These are phyloP conservation scores for Peromyscus californicus DNA, from an alignment of 2,113 vertebrate genomes.

Conservation along the genomic window DNA sequence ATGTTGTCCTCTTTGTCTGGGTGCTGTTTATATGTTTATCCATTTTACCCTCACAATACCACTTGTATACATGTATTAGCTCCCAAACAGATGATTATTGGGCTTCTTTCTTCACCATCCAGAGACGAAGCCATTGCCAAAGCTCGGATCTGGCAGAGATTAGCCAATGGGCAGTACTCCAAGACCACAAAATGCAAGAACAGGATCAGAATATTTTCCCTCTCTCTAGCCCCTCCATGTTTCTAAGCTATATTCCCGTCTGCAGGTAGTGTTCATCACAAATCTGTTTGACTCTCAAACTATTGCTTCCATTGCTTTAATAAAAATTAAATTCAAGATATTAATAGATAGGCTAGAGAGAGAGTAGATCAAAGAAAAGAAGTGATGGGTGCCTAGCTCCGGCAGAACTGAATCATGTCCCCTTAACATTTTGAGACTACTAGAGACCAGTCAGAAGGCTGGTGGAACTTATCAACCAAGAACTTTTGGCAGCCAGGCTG, in stretches of 20 bases:
- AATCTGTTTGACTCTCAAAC: not conserved
- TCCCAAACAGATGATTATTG: not conserved
- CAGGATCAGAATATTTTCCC: too few relatives aligned
- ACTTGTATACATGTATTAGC: not conserved
- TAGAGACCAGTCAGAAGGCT: not conserved
- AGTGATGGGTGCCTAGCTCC: not conserved
- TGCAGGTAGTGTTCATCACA: not conserved
- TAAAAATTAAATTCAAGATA: constrained; percentile 22
- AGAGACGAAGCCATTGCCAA: not conserved
- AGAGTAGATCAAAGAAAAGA: not conserved
- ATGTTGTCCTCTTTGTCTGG: not conserved
- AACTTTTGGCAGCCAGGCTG: not conserved
- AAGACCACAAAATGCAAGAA: not conserved
- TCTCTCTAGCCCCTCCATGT: not conserved
- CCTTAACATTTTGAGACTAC: not conserved
- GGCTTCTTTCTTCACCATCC: not conserved
- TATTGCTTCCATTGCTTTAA: not conserved
- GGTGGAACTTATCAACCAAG: not conserved
- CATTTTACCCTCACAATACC: not conserved
- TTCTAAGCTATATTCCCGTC: not conserved
- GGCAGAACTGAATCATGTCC: not conserved
- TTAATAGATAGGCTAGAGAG: not conserved
- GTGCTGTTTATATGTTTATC: not conserved
- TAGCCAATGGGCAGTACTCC: not conserved
- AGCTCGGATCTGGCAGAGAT: not conserved